A percentile compares a stretch with the other conserved stretches of the same genome.
Conservation (phyloP, 2,888 invertebrate species). For the Actias luna region DNA sequence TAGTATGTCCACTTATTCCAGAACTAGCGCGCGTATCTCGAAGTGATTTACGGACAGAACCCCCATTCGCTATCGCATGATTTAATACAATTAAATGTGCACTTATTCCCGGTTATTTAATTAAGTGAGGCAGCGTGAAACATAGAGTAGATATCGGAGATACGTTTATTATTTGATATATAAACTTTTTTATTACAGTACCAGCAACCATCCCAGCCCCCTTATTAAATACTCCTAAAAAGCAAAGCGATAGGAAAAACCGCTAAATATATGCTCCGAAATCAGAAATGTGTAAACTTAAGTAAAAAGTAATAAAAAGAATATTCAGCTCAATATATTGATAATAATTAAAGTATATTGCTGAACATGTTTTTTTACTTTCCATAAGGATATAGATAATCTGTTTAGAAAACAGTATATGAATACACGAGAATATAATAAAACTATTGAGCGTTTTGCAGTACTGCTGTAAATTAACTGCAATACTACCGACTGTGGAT, state of each 20-base stretch:
- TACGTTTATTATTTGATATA: not conserved
- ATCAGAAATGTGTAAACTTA: no score
- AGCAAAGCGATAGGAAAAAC: no score
- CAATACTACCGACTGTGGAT: not conserved
- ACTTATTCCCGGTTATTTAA: conserved; percentile 55
- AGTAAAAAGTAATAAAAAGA: no score
- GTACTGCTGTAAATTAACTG: not conserved
- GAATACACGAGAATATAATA: not conserved
- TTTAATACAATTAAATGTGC: conserved; percentile 56
- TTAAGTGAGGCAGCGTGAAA: conserved; percentile 44
- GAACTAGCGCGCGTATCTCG: conserved; percentile 27
- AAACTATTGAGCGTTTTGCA: not conserved
- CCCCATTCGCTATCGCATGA: conserved; percentile 44
- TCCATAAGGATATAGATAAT: no score
- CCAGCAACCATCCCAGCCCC: no score
- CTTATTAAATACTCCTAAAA: no score
- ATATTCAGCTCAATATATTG: no score
- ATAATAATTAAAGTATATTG: no score
- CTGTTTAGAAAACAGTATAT: no score
- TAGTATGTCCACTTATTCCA: conserved; percentile 34
- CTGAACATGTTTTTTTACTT: no score
- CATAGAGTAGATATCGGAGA: conserved; percentile 33
- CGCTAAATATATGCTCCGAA: no score
- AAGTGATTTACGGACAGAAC: conserved; percentile 42
- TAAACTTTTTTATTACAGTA: no score